Conservation (phyloP, 2,888 invertebrate species). For the Epistrophe grossulariae region DNA sequence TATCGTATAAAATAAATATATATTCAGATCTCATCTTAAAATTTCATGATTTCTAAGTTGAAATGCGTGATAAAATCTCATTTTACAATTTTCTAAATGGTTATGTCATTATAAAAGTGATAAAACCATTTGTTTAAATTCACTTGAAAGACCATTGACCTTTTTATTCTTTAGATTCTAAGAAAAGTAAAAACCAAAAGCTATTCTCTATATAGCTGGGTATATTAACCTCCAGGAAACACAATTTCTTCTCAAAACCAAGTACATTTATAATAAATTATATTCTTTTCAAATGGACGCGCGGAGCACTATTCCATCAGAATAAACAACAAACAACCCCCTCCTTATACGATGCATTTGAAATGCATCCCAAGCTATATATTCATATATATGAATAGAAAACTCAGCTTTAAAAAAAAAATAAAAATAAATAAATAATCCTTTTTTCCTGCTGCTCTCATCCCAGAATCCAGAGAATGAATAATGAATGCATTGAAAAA, state of each 20-base stretch:
- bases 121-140: not conserved
- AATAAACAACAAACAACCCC: conserved; percentile 37
- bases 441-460: conserved; percentile 28
- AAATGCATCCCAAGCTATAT: conserved; percentile 12
- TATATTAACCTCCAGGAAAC: conserved; percentile 55
- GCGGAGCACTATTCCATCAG: conserved; percentile 56
- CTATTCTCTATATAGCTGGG: not conserved
- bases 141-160: conserved; percentile 33
- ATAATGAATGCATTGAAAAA: conserved; percentile 75
- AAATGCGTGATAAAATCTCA: not conserved
- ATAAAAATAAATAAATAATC: conserved; percentile 42
- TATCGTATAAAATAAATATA: too few relatives aligned
- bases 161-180: not conserved
- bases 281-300: conserved; percentile 65
- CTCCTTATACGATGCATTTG: not conserved
- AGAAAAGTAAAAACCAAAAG: conserved; percentile 32
- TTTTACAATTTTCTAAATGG: not conserved
- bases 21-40: too few relatives aligned
- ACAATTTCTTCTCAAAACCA: conserved; percentile 34
- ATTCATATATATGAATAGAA: not conserved
- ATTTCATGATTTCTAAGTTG: not conserved
- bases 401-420: not conserved
- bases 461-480: conserved; percentile 63
- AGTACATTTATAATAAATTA: conserved; percentile 57
- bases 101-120: not conserved